A percentile compares a stretch with the other conserved stretches of the same genome.
phyloP scores from a whole-genome alignment of 1,140 invertebrate genomes.

The Battus philenor region DNA sequence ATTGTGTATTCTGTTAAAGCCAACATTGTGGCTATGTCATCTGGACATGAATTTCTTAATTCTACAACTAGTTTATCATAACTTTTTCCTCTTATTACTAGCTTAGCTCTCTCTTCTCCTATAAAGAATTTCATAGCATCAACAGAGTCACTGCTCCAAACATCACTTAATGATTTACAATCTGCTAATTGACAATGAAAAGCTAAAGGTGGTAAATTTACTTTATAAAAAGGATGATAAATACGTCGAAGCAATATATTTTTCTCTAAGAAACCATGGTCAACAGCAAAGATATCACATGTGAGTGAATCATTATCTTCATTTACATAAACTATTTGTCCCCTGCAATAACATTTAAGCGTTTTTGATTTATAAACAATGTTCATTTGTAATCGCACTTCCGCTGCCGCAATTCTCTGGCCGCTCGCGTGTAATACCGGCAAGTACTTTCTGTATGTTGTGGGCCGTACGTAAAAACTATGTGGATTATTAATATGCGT shows the following conservation, averaged over 20 bases:
- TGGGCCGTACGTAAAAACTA: slow-evolving; percentile 27
- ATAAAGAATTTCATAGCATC: slow-evolving; percentile 25
- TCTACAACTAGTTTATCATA: slow-evolving; percentile 16
- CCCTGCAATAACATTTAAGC: slow-evolving; percentile 18
- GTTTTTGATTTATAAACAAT: slow-evolving; percentile 24
- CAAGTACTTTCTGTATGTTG: slow-evolving; percentile 16
- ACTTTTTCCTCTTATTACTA: slow-evolving; percentile 17
- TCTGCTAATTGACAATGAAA: slow-evolving; percentile 23
- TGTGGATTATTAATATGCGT: slow-evolving; percentile 31
- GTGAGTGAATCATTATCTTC: neutral
- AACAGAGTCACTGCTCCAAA: slow-evolving; percentile 16
- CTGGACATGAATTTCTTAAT: slow-evolving; percentile 16
- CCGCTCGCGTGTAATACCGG: slow-evolving; percentile 2
- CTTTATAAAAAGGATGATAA: neutral
- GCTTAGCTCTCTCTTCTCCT: slow-evolving; percentile 19
- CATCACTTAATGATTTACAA: slow-evolving; percentile 18
- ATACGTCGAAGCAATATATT: slow-evolving; percentile 15
- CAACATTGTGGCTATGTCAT: slow-evolving; percentile 24
- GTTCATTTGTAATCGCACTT: slow-evolving; percentile 11
- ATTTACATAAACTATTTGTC: slow-evolving; percentile 16
- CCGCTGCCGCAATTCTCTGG: neutral
- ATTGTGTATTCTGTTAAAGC: slow-evolving; percentile 16
- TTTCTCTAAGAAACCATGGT: slow-evolving; percentile 22
- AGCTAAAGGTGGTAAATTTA: slow-evolving; percentile 19
- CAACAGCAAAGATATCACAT: slow-evolving; percentile 24